These are phyloP conservation scores for Pheosia gnoma DNA, from an alignment of 2,888 invertebrate genomes.

Conservation along the genomic window DNA sequence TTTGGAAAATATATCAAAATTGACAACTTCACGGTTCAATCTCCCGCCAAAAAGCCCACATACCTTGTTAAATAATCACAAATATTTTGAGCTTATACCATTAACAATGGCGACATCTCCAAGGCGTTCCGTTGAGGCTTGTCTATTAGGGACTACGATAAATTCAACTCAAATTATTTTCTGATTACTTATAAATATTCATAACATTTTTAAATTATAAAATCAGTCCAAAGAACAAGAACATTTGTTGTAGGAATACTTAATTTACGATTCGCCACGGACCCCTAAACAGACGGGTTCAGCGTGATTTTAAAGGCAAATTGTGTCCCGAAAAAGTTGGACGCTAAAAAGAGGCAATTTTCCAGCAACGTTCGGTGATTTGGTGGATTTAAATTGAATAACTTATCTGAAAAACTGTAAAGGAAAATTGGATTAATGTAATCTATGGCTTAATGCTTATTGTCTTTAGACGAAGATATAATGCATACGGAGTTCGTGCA, in stretches of 20 bases:
- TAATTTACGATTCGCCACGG: neutral
- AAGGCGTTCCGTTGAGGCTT: too few species aligned
- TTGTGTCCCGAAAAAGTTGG: constrained; percentile 12
- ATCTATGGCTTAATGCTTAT: neutral
- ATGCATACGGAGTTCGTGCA: neutral
- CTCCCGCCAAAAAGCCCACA: too few species aligned
- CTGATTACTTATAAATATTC: neutral
- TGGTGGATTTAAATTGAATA: constrained; percentile 9
- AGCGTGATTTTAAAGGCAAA: constrained; percentile 19
- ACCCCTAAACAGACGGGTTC: neutral
- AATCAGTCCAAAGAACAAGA: neutral
- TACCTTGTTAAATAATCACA: too few species aligned
- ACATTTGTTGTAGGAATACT: neutral
- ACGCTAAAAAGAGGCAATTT: constrained; percentile 10
- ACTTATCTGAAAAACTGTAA: constrained; percentile 1
- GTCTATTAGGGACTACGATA: too few species aligned
- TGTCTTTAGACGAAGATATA: neutral
- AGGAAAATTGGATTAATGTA: neutral
- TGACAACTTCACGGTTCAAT: too few species aligned
- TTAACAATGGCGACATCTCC: too few species aligned
- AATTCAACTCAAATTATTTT: neutral
- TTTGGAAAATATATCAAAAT: too few species aligned
- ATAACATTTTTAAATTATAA: neutral
- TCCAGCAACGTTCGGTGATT: constrained; percentile 12
- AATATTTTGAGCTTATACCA: too few species aligned